Base-by-base conservation (phyloP, 2,888 invertebrate genomes). In the Dasypogon diadema region DNA sequence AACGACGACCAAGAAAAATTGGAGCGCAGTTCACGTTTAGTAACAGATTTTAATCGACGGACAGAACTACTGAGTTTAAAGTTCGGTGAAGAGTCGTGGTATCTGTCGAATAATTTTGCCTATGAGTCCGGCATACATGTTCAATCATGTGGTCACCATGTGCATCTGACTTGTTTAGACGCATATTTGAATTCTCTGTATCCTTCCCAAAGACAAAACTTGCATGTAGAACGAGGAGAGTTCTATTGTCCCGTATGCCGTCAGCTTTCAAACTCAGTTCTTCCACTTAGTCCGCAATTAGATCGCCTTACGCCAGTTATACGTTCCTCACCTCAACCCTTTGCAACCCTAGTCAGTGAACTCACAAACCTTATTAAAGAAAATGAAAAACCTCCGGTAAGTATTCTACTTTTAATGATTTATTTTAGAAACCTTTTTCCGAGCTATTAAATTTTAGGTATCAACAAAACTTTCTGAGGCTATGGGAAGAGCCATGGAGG, bases 241-340 rank as follows among this genome's bases (percentile, higher is more conserved):
- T 98, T 96, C 88, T 91, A 93, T 80, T 98, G 98, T 87, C 98
- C 98, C 24, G 89, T 98, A 79, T 99, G 98, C 87, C 91, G 98
- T 12, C 97, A 98, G 87, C 85, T 95, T 74, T 93, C 95, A 0
- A 96, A 96, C 86, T 93, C 95, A 8, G 95, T 97, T 81, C 88
- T 98, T 82, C 98, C 95, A 37, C 87, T 94, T 56, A 92, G 93
- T 76, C 92, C 93, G 1, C 90, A 91, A 82, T 86, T 92, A 78
- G 91, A 91, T 58, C 90, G 91, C 79, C 89, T 90, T 80, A 88
- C 90, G 37, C 90, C 91, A 65, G 87, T 92, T 78, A 91, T 91
- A 8, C 87, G 90, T 74, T 90, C 90, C 4, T 88, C 89, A 74
- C 82, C 83, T 72, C 85, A 85, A 54, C 83, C 85, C 1, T 85